Base-by-base conservation (phyloP, 2,797 vertebrate genomes). In the Malacoctenus gilli region DNA sequence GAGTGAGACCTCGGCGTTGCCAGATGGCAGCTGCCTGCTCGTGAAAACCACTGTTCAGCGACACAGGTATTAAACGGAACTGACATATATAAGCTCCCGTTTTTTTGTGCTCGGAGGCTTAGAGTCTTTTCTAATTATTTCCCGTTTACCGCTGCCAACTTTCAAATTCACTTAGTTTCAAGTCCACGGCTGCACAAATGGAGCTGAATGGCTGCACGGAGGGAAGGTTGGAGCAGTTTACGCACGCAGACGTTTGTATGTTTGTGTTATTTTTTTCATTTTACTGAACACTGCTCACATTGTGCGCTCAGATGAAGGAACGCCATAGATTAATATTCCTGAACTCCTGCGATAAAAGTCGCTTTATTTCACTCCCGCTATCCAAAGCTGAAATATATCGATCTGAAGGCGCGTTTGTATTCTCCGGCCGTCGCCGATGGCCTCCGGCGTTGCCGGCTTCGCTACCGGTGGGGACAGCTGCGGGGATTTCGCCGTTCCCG, bases 61-160 rank as follows among this genome's bases (percentile, higher is more conserved):
- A n/a, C n/a, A n/a, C n/a, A n/a, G n/a, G n/a, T n/a, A n/a, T n/a
- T n/a, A n/a, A n/a, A n/a, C n/a, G n/a, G n/a, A n/a, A n/a, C n/a
- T n/a, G n/a, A n/a, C n/a, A n/a, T n/a, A n/a, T n/a, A n/a, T n/a
- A n/a, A n/a, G n/a, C n/a, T n/a, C n/a, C n/a, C n/a, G n/a, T n/a
- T n/a, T n/a, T n/a, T n/a, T n/a, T n/a, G 9, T 28, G 5, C 20
- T 25, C 5, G 11, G 22, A 14, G 8, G 37, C 14, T 56, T 32
- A 19, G 42, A 41, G 31, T 68, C 25, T 40, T 54, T 35, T 20
- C 10, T 49, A 39, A 62, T 67, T 64, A 23, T 52, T n/a, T n/a
- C n/a, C n/a, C n/a, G n/a, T n/a, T n/a, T n/a, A n/a, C n/a, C n/a
- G n/a, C n/a, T n/a, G n/a, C n/a, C 53, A 50, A 13, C 32, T 35